These are phyloP conservation scores for human DNA, from an alignment of 2,113 vertebrate species.

Conservation along the genomic window GRCh38 chr15:37480001-37480500, in stretches of 20 bases:
- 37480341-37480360: background rate
- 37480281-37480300: background rate
- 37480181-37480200: background rate
- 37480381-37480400: background rate
- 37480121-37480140: background rate
- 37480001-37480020: background rate
- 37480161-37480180: background rate
- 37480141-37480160: background rate
- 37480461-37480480: background rate
- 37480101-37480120: background rate
- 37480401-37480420: background rate
- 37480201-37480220: background rate
- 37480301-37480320: background rate
- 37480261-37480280: background rate
- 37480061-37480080: background rate
- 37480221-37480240: background rate
- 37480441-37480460: background rate
- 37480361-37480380: background rate
- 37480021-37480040: background rate
- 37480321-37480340: background rate
- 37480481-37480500: background rate
- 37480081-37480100: background rate
- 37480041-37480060: background rate
- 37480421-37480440: background rate
- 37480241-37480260: background rate